Evolutionary conservation across 2,888 invertebrate species (phyloP).

Genomic region (Nyleta sp.): DNA sequence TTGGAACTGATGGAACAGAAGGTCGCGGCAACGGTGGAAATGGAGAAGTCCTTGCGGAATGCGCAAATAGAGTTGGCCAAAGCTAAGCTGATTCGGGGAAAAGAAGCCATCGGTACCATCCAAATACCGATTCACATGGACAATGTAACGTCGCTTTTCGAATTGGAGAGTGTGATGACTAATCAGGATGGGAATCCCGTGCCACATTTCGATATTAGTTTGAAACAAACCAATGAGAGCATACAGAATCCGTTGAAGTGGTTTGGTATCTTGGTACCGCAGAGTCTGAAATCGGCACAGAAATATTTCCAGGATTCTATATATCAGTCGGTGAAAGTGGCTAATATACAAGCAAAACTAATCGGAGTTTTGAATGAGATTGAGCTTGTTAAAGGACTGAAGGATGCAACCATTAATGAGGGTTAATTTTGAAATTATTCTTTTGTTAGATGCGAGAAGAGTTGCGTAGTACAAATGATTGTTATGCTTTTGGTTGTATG

Average conservation of each 20-base stretch:
- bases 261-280: constrained; percentile 94
- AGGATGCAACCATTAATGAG: constrained; percentile 6
- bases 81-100: constrained; percentile 90
- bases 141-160: constrained; percentile 75
- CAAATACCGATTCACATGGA: constrained; percentile 87
- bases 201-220: constrained; percentile 76
- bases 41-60: constrained; percentile 87
- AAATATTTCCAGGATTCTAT: constrained; percentile 88
- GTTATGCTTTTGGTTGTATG: not conserved
- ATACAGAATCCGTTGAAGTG: constrained; percentile 89
- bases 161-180: constrained; percentile 75
- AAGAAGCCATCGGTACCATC: constrained; percentile 87
- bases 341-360: constrained; percentile 88
- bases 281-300: constrained; percentile 89
- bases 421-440: not conserved
- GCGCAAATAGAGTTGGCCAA: constrained; percentile 91
- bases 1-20: constrained; percentile 90
- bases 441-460: not conserved
- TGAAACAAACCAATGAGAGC: constrained; percentile 77
- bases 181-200: constrained; percentile 76
- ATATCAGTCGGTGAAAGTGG: constrained; percentile 87
- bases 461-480: constrained; percentile 1
- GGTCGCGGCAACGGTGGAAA: constrained; percentile 86
- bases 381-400: constrained; percentile 40
- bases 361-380: constrained; percentile 78